These are phyloP conservation scores for Galaxea fascicularis DNA, from an alignment of 92 coral and sea anemone species.

Conservation along the genomic window DNA sequence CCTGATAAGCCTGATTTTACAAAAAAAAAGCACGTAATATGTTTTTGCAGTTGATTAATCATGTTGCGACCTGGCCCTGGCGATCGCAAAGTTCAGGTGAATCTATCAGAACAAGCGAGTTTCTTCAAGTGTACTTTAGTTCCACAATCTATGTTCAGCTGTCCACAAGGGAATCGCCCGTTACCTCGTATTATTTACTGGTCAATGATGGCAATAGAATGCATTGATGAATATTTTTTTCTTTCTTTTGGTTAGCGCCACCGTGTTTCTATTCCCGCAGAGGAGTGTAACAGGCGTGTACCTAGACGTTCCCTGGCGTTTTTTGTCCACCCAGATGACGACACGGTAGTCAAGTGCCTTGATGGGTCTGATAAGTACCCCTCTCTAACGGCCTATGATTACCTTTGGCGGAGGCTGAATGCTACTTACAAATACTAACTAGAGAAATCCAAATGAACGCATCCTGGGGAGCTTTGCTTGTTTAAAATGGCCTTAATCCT, in stretches of 20 bases:
- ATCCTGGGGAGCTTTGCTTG: background rate
- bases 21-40: too few species aligned
- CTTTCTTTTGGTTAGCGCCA: conserved; percentile 47
- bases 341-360: conserved; percentile 71
- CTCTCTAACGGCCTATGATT: conserved; percentile 75
- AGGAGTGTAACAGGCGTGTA: conserved; percentile 43
- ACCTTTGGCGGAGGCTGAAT: conserved; percentile 46
- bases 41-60: too few species aligned
- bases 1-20: too few species aligned
- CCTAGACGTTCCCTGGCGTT: conserved; percentile 82
- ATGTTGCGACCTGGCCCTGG: too few species aligned
- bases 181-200: too few species aligned
- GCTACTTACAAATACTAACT: conserved; percentile 54
- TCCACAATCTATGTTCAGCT: too few species aligned
- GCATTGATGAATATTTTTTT: background rate
- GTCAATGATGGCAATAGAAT: too few species aligned
- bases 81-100: too few species aligned
- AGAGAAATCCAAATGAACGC: background rate
- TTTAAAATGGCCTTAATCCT: too few species aligned
- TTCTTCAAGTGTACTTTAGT: too few species aligned
- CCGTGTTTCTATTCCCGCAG: conserved; percentile 65
- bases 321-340: conserved; percentile 80
- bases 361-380: conserved; percentile 82
- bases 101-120: too few species aligned
- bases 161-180: too few species aligned